phyloP scores from a whole-genome alignment of 1,140 invertebrate species.

The Meteorus sp. region DNA sequence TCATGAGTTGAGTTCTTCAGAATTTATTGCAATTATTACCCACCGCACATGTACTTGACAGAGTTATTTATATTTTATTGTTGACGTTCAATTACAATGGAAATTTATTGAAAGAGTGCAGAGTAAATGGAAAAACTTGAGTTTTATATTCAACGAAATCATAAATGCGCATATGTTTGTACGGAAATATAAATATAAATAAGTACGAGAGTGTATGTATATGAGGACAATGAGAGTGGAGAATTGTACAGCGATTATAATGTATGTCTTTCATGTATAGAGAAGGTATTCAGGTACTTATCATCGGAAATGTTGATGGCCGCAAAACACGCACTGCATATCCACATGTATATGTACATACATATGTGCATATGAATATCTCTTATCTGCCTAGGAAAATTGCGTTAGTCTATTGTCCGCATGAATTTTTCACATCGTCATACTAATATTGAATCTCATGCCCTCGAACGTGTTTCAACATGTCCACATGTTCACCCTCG shows the following conservation, averaged over 20 bases:
- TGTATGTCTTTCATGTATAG: neutral
- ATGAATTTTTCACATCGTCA: constrained; percentile 13
- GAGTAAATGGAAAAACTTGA: too few relatives aligned
- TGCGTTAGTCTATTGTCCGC: neutral
- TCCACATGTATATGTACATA: neutral
- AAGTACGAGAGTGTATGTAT: too few relatives aligned
- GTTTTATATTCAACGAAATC: too few relatives aligned
- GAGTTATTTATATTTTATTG: too few relatives aligned
- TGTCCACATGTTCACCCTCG: neutral
- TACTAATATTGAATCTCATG: constrained; percentile 20
- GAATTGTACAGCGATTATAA: neutral
- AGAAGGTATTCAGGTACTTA: constrained; percentile 10
- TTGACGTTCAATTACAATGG: too few relatives aligned
- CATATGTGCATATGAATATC: neutral
- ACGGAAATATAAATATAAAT: too few relatives aligned
- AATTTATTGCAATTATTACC: too few relatives aligned
- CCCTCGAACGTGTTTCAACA: neutral
- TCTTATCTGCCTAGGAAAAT: constrained; percentile 3
- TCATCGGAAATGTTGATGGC: constrained; percentile 25
- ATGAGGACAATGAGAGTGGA: too few relatives aligned
- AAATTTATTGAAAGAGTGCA: too few relatives aligned
- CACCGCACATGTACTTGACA: too few relatives aligned
- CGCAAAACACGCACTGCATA: constrained; percentile 19
- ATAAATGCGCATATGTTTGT: too few relatives aligned
- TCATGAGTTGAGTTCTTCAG: too few relatives aligned